A percentile compares a stretch with the other conserved stretches of the same genome.
Evolutionary conservation across 2,113 vertebrate species (phyloP).

Genomic region (Apteryx owenii): DNA sequence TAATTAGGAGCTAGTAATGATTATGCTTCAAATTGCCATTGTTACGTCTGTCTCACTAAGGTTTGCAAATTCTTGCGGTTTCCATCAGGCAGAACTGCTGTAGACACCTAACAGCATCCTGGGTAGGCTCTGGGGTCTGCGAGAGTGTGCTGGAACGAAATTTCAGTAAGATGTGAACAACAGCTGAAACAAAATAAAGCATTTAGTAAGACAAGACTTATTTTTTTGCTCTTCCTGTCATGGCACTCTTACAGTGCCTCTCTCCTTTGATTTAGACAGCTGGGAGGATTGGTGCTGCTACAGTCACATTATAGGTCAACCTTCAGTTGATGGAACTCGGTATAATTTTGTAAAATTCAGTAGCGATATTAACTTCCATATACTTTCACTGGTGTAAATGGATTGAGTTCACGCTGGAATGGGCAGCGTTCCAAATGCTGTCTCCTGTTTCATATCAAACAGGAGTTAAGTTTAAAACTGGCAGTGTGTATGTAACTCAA

Average conservation of each 20-base stretch:
- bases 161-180: too few species aligned
- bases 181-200: too few species aligned
- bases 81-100: accelerated
- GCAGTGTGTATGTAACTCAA: accelerated
- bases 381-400: background rate
- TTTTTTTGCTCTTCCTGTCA: too few species aligned
- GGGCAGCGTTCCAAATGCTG: too few species aligned
- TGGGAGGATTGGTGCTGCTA: background rate
- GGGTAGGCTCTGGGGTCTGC: background rate
- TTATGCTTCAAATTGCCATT: background rate
- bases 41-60: background rate
- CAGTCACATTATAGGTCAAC: background rate
- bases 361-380: background rate
- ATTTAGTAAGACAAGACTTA: background rate
- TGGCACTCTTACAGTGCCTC: too few species aligned
- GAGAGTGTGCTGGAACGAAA: too few species aligned
- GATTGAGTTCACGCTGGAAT: too few species aligned
- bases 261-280: background rate
- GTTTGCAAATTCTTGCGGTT: background rate
- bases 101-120: accelerated
- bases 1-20: background rate
- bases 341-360: background rate
- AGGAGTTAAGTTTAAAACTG: background rate
- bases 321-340: background rate
- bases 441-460: too few species aligned